Conservation (phyloP, 1,140 invertebrate species). For the Cotesia chilonis region DNA sequence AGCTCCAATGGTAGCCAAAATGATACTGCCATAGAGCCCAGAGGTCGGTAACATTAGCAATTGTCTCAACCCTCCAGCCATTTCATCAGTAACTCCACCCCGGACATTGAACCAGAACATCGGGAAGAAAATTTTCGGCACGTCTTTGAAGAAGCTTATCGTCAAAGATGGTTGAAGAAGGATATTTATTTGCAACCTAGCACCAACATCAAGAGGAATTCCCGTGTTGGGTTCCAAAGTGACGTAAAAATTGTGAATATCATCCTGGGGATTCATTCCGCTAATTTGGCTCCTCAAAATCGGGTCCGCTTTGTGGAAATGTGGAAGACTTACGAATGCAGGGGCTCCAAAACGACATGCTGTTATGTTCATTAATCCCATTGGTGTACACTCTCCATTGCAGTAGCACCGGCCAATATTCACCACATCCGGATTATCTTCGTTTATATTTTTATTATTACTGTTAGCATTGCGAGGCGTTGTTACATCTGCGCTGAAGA, state of each 20-base stretch:
- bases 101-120: conserved; percentile 81
- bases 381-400: conserved; percentile 74
- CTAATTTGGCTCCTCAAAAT: conserved; percentile 64
- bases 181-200: conserved; percentile 80
- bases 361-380: conserved; percentile 68
- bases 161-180: conserved; percentile 72
- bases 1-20: conserved; percentile 53
- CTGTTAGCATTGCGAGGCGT: background rate
- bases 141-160: conserved; percentile 71
- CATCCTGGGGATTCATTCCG: conserved; percentile 69
- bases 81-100: conserved; percentile 68
- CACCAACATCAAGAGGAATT: conserved; percentile 78
- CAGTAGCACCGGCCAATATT: conserved; percentile 76
- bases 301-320: conserved; percentile 74
- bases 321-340: conserved; percentile 75
- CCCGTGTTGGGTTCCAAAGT: conserved; percentile 76
- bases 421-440: conserved; percentile 66
- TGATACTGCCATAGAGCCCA: conserved; percentile 47
- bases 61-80: conserved; percentile 56
- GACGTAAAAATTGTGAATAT: conserved; percentile 70
- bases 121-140: conserved; percentile 77
- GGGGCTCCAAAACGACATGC: conserved; percentile 70
- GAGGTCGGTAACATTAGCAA: conserved; percentile 54
- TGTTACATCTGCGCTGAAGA: conserved; percentile 51
- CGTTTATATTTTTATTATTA: background rate